Conservation (phyloP, 2,113 vertebrate genomes). For the Perccottus glenii region DNA sequence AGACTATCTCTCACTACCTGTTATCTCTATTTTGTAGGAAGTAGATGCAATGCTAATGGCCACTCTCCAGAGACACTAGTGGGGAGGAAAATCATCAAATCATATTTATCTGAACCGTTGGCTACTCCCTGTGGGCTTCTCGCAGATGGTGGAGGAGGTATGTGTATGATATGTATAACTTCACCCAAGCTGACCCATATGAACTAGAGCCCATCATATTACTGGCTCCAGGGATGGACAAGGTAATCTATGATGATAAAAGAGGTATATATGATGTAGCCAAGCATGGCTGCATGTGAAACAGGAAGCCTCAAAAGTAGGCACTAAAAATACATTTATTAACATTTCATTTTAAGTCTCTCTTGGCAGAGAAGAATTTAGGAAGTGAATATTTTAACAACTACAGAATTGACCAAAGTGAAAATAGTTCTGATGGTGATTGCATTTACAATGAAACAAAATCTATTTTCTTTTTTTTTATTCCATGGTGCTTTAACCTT, state of each 20-base stretch:
- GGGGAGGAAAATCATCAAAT: conserved; percentile 47
- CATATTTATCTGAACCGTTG: conserved; percentile 62
- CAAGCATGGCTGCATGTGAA: background rate
- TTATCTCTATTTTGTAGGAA: conserved; percentile 32
- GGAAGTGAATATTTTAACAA: no score
- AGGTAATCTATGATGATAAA: conserved; percentile 17
- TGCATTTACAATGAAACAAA: no score
- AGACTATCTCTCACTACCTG: conserved; percentile 12
- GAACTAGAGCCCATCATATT: conserved; percentile 32
- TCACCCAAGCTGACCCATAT: conserved; percentile 56
- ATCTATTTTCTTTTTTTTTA: no score
- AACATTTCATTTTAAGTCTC: no score
- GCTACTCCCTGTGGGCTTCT: conserved; percentile 44
- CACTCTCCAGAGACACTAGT: conserved; percentile 38
- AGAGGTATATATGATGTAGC: background rate
- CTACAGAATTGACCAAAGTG: no score
- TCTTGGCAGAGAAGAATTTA: background rate
- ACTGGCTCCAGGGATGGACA: conserved; percentile 32
- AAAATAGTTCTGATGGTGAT: no score
- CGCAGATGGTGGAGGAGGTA: conserved; percentile 63
- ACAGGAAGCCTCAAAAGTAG: background rate
- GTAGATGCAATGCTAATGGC: conserved; percentile 38
- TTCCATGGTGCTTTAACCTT: no score
- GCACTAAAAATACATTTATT: no score
- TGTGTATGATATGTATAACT: conserved; percentile 45